Conservation (phyloP, 2,888 invertebrate genomes). For the Parnassius apollo region DNA sequence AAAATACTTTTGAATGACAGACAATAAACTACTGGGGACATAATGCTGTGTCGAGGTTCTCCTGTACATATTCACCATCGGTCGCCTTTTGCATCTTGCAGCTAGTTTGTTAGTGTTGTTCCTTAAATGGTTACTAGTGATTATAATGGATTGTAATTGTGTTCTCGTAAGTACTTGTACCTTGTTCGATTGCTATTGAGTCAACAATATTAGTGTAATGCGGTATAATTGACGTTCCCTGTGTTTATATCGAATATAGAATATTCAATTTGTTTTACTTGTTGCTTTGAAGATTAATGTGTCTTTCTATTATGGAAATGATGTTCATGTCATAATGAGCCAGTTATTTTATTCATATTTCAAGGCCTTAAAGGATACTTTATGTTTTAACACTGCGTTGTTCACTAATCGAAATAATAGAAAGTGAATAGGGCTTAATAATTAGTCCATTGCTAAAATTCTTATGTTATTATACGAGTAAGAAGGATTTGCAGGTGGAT, state of each 20-base stretch:
- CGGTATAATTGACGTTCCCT: conserved; percentile 65
- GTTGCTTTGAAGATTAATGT: conserved; percentile 37
- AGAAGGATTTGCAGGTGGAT: no score
- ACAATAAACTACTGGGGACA: conserved; percentile 68
- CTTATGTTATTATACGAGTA: no score
- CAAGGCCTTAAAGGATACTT: no score
- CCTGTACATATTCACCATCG: conserved; percentile 32
- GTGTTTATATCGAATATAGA: conserved; percentile 21
- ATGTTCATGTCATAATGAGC: background rate
- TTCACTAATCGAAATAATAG: no score
- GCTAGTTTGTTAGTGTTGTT: conserved; percentile 52
- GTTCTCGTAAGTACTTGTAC: conserved; percentile 71
- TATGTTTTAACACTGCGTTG: no score
- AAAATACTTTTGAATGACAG: conserved; percentile 73
- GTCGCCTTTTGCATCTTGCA: conserved; percentile 33
- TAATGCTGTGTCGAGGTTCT: conserved; percentile 55
- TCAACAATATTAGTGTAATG: conserved; percentile 55
- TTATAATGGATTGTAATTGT: conserved; percentile 77
- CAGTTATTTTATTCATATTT: no score
- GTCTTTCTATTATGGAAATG: conserved; percentile 32
- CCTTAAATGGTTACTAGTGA: conserved; percentile 65
- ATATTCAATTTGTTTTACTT: conserved; percentile 22
- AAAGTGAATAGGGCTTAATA: no score
- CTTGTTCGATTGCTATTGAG: conserved; percentile 64
- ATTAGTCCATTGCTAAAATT: no score